Base-by-base conservation (phyloP, 2,888 invertebrate species). In the Cantharis rustica region DNA sequence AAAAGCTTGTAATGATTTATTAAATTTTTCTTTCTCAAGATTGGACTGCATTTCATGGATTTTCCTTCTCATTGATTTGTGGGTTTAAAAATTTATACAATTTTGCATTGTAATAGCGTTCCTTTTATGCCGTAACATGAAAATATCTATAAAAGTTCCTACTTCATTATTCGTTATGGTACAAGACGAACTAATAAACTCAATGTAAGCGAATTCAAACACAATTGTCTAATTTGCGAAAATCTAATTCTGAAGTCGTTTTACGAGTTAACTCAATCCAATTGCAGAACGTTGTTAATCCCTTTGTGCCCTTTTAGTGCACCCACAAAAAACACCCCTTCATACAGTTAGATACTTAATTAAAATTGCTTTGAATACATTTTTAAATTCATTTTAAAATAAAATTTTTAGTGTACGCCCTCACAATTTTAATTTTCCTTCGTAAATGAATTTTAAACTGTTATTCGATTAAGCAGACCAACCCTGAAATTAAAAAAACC, bases 211-310 rank as follows among this genome's bases (percentile, higher is more conserved):
- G 82, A 84, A 84, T 85, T 85, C 80, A 83, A 85, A 84, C 82
- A 80, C 84, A 84, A 85, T 85, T 84, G 85, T 84, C 83, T 84
- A 84, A 85, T 84, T 84, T 83, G 80, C 72, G 73, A 79, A 84
- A 80, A 85, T 84, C 84, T 80, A 82, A 85, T 85, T 84, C 80
- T 78, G 78, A 80, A 78, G 80, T 76, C 79, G 83, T 82, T 82
- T 80, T 80, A 78, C 79, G 74, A 76, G 78, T 83, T 83, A 84
- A 85, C 84, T 83, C 81, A 81, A 83, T 83, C 81, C 80, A 72
- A 76, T 68, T 80, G 81, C 82, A 82, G 82, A 83, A 82, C 81
- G 80, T 81, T 80, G 79, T 81, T 84, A 84, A 84, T 84, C 84
- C 82, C 83, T 84, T 83, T 83, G 82, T 82, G 81, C 78, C 71